These are phyloP conservation scores for Dasypolia templi DNA, from an alignment of 2,888 invertebrate species.

Conservation along the genomic window DNA sequence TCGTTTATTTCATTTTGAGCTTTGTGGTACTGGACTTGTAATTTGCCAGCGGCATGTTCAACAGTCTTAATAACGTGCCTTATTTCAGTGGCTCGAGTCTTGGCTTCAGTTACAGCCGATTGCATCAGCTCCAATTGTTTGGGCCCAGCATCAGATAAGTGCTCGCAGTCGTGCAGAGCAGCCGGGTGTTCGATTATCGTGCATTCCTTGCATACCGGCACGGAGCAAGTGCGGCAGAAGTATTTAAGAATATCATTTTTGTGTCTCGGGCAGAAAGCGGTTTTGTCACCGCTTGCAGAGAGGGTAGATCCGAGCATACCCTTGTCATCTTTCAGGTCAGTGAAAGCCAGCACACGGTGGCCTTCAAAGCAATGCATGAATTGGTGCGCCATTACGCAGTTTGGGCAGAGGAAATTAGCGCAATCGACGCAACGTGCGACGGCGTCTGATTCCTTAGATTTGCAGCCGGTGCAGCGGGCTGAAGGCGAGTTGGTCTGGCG, in stretches of 20 bases:
- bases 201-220: constrained; percentile 98
- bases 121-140: constrained; percentile 95
- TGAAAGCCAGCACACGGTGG: constrained; percentile 95
- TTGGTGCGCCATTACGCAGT: constrained; percentile 99
- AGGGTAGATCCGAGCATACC: constrained; percentile 88
- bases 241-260: constrained; percentile 97
- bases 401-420: constrained; percentile 98
- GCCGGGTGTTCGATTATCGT: constrained; percentile 96
- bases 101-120: constrained; percentile 95
- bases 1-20: constrained; percentile 98
- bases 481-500: constrained; percentile 87
- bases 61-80: constrained; percentile 96
- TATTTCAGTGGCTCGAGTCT: constrained; percentile 96
- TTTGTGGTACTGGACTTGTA: constrained; percentile 97
- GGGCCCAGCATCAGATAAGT: constrained; percentile 95
- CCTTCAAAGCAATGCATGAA: constrained; percentile 99
- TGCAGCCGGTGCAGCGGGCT: constrained; percentile 98
- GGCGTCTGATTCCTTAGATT: constrained; percentile 97
- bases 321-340: constrained; percentile 92
- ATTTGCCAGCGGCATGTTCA: constrained; percentile 95
- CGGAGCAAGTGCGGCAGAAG: constrained; percentile 98
- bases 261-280: constrained; percentile 96
- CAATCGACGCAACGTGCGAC: constrained; percentile 99
- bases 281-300: constrained; percentile 91
- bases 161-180: constrained; percentile 96